Evolutionary conservation across 1,140 invertebrate genomes (phyloP).

Genomic region (Drosophila quadrilineata): DNA sequence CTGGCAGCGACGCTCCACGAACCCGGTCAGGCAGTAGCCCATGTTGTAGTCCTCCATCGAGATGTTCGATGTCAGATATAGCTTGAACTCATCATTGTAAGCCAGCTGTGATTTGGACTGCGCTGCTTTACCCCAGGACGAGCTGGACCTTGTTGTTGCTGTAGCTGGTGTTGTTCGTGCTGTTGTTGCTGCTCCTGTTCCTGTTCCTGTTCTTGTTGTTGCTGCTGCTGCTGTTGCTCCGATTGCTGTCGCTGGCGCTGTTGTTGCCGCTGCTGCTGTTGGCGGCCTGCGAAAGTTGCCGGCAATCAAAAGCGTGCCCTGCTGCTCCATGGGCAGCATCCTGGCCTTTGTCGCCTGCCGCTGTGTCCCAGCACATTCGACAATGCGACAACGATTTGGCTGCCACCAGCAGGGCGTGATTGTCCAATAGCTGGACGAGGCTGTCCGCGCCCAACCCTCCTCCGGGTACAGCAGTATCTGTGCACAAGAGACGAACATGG

Average conservation of each 20-base stretch:
- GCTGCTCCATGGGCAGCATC: constrained; percentile 88
- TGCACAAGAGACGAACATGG: constrained; percentile 13
- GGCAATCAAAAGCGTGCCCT: constrained; percentile 89
- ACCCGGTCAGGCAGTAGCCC: constrained; percentile 93
- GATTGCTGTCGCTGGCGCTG: constrained; percentile 4
- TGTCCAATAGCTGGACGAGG: constrained; percentile 93
- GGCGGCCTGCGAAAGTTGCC: constrained; percentile 87
- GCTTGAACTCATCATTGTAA: constrained; percentile 76
- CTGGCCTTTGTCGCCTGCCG: constrained; percentile 89
- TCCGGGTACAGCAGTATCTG: constrained; percentile 92
- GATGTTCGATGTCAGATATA: constrained; percentile 80
- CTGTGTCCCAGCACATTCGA: constrained; percentile 90
- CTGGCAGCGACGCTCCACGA: constrained; percentile 89
- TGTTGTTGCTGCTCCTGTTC: not conserved
- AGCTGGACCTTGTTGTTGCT: too few species aligned
- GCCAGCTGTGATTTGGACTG: constrained; percentile 46
- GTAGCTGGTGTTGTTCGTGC: not conserved
- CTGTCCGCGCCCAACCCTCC: constrained; percentile 92
- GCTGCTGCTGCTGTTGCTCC: constrained; percentile 35
- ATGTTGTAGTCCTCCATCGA: constrained; percentile 91
- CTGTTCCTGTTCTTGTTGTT: constrained; percentile 5
- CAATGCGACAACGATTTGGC: constrained; percentile 89
- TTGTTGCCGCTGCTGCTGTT: constrained; percentile 10
- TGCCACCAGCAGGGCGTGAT: constrained; percentile 93
- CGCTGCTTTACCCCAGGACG: too few species aligned